Evolutionary conservation across 2,113 vertebrate genomes (phyloP), one percentile per base, ranked within the genome.

Genomic region (Xiphophorus hellerii): DNA sequence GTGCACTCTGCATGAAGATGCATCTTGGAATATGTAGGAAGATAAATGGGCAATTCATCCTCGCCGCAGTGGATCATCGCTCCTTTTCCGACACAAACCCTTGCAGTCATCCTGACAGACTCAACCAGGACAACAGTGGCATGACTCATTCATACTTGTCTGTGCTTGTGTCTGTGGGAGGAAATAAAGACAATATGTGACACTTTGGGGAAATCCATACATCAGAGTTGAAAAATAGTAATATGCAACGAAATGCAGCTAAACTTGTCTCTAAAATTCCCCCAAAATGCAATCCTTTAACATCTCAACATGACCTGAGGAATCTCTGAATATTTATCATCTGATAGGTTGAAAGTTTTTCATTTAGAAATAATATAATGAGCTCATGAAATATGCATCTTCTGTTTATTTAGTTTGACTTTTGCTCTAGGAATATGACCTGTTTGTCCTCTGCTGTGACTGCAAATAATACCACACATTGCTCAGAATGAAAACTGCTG

Each of bases 31-130:
- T 78, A 83, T 33, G 71, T 64, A 72, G 73, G 29, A 44, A 48
- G 12, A 58, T 17, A 10, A 17, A 62, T 13, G 5, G 51, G 58
- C 5, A 71, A n/a, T 14, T 13, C 51, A 35, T 71, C 12, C 8
- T 14, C 22, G 25, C 14, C 20, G 44, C 20, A 25, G 1, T 37
- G 5, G 30, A 54, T 74, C 3, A 20, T 31, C 62, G 60, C 28
- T 71, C 69, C 30, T 73, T 37, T 44, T 75, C 30, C 30, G 60
- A 71, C 74, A 71, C 63, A 76, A 69, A 67, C 63, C 65, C 48
- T 78, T 89, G 68, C 39, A 42, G 37, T 64, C 70, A 69, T 58
- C 42, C 22, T 78, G 80, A 82, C 65, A 74, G 79, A 48, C 66
- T 75, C 80, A 61, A 61, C 54, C 66, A 73, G 69, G 42, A 71